Evolutionary conservation across 2,888 invertebrate genomes (phyloP).

Genomic region (Limnephilus rhombicus): DNA sequence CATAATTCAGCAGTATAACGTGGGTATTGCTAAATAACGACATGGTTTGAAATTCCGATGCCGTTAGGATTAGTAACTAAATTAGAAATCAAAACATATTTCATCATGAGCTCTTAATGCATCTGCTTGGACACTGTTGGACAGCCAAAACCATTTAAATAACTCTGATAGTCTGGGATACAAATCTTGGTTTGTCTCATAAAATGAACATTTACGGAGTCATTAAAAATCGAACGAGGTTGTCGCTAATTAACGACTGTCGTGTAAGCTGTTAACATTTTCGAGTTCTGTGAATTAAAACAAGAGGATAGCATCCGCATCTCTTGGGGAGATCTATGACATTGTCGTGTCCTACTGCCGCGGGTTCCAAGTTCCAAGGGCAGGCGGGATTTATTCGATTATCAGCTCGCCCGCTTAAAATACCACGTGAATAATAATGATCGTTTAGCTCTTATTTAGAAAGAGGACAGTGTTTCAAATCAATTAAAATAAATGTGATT

Average conservation of each 20-base stretch:
- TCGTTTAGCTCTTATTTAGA: not conserved
- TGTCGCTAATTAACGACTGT: conserved; percentile 52
- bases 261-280: conserved; percentile 46
- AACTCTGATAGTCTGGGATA: not conserved
- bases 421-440: not conserved
- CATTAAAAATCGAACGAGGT: conserved; percentile 41
- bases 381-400: not conserved
- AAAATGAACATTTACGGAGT: conserved; percentile 7
- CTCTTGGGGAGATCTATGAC: conserved; percentile 37
- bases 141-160: not conserved
- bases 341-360: conserved; percentile 4
- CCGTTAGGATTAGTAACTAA: not conserved
- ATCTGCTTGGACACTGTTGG: not conserved
- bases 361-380: not conserved
- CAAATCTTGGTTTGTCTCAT: not conserved
- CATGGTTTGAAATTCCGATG: not conserved
- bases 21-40: not conserved
- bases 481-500: not conserved
- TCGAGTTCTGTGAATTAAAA: conserved; percentile 41
- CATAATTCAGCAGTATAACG: not conserved
- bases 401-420: not conserved
- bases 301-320: conserved; percentile 5
- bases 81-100: not conserved
- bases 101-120: not conserved
- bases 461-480: not conserved